A percentile compares a stretch with the other conserved stretches of the same genome.
These are phyloP conservation scores for Calypte anna DNA, from an alignment of 2,113 vertebrate genomes.

Conservation along the genomic window DNA sequence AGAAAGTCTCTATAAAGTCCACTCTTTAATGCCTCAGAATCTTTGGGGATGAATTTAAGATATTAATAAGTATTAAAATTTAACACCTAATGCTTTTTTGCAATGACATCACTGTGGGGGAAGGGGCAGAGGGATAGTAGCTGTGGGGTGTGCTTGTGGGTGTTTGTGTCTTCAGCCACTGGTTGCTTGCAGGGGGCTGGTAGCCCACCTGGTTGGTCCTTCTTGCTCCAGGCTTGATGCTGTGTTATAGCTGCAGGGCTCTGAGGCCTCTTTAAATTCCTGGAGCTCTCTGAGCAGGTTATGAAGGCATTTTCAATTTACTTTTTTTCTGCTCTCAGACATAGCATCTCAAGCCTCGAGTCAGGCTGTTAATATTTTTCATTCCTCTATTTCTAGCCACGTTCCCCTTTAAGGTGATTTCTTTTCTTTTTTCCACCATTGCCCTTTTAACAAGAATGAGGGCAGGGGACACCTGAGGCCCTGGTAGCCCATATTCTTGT, in stretches of 20 bases:
- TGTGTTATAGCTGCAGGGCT: not conserved
- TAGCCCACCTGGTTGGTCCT: not conserved
- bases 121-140: not conserved
- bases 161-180: not conserved
- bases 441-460: not conserved
- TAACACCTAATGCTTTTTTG: not conserved
- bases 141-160: not conserved
- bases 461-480: not conserved
- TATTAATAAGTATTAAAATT: not conserved
- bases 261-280: not conserved
- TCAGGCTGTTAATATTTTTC: not conserved
- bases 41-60: constrained; percentile 27
- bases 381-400: not conserved
- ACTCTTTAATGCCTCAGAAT: not conserved
- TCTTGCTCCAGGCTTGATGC: not conserved
- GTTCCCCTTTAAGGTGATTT: not conserved
- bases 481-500: accelerated
- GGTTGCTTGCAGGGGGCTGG: not conserved
- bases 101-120: not conserved
- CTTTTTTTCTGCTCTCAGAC: not conserved
- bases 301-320: not conserved
- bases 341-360: not conserved
- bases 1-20: constrained; percentile 29
- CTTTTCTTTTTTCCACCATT: not conserved
- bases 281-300: not conserved